Evolutionary conservation across 2,888 invertebrate genomes (phyloP).

Genomic region (Phyto melanocephala): DNA sequence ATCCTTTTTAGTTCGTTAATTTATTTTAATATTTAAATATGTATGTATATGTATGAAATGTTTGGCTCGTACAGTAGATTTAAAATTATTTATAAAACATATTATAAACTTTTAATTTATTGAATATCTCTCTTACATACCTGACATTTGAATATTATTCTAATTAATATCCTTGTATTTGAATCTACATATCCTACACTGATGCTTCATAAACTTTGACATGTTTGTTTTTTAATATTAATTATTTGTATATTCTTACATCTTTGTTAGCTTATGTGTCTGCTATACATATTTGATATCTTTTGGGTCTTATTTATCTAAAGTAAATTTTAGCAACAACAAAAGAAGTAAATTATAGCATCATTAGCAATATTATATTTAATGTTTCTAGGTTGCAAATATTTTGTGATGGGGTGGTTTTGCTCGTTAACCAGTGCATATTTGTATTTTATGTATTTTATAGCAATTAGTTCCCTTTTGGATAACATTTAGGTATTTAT

Average conservation of each 20-base stretch:
- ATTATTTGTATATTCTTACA: background rate
- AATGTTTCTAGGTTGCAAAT: background rate
- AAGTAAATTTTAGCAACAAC: background rate
- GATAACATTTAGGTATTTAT: too few relatives aligned
- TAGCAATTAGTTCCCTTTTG: too few relatives aligned
- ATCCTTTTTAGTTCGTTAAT: background rate
- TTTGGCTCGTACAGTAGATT: background rate
- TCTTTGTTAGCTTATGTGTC: background rate
- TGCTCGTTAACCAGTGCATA: background rate
- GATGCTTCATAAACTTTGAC: background rate
- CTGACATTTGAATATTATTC: slow-evolving; percentile 1
- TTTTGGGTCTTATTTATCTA: background rate
- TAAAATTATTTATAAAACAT: too few relatives aligned
- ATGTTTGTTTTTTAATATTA: background rate
- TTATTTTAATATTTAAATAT: too few relatives aligned
- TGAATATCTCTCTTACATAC: background rate
- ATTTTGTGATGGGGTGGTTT: background rate
- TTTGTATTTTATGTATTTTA: too few relatives aligned
- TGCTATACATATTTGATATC: background rate
- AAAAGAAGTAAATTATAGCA: background rate
- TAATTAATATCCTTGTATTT: slow-evolving; percentile 22
- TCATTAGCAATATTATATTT: background rate
- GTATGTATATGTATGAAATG: slow-evolving; percentile 12
- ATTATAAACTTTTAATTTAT: background rate
- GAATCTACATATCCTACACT: background rate